Base-by-base conservation (phyloP, 1,140 invertebrate species). In the Drosophila nasuta region DNA sequence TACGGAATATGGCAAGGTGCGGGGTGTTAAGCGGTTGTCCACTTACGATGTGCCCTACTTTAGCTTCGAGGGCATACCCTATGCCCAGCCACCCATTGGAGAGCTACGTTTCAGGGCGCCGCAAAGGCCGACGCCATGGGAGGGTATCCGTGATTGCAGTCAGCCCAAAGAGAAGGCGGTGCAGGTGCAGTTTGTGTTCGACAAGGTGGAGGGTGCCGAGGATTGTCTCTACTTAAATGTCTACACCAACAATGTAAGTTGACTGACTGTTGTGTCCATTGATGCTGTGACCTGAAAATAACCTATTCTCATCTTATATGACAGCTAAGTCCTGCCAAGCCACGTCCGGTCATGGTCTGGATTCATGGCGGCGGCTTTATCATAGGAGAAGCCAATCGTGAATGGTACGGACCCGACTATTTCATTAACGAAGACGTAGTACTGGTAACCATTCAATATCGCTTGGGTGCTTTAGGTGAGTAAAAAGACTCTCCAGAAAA, bases 161-260 rank as follows among this genome's bases (percentile, higher is more conserved):
- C 77, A 93, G 62, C 85, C 93, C 72, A 93, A 94, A 41, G 79
- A 92, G 7, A 82, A 74, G 20, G 91, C 93, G 56, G 75, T 90
- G 6, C 94, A 93, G 68, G 79, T 91, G 78, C 70, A 89, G 7
- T 83, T 90, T 35, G 64, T 91, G 1, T 51, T 58, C 1, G 81
- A 87, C 15, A 81, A 79, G 57, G 64, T 91, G 43, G 79, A 91
- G 35, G 94, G 94, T n/a, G 89, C 93, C 5, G 96, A 97, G 90
- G 95, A 97, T 81, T 96, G 96, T 79, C 93, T 97, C 1, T 94
- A 95, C 63, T 79, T 97, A 1, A 96, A 96, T 66, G 94, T 97
- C 11, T 96, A 95, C 57, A 88, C 93, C 94, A 20, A 94, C 95
- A 79, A 95, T 94, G 91, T 92, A 95, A 51, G 94, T 96, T 91